Evolutionary conservation across 2,888 invertebrate genomes (phyloP), one percentile per base, ranked within the genome.

Genomic region (Dolichopus griseipennis): DNA sequence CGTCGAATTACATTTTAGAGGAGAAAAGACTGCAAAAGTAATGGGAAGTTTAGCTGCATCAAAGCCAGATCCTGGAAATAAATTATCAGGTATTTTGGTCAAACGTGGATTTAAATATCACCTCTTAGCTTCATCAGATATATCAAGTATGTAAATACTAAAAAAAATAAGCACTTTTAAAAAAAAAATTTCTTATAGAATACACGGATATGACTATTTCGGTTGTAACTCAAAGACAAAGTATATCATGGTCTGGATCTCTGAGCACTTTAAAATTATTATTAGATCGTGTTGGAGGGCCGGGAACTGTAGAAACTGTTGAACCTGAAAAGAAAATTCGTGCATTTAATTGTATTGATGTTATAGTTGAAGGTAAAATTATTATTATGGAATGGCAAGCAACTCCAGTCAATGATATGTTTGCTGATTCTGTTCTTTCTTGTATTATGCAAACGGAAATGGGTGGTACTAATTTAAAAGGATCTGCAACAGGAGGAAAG

Each of bases 41-140:
- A 97, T 99, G 89, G 99, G 99, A 0, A 86, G 88, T 1, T 82
- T 99, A 71, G 98, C 98, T 0, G 85, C 92, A 75, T 88, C 90
- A 66, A 87, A 88, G 64, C 94, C 97, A 0, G 86, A 86, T 73
- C 87, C 93, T 0, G 92, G 90, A 18, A 87, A 89, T 69, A 85
- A 86, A 70, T 82, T 99, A 6, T 94, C 97, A 8, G 99, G 99
- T 0, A 90, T 99, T 69, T 84, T 99, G 63, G 95, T 99, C 2
- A 97, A 97, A 81, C 85, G 97, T 68, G 98, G 99, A 82, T 99
- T 99, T 79, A 97, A 96, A 82, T 99, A 98, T 79, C 97, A 98
- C 79, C 87, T 99, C 68, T 83, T 99, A 72, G 90, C 93, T 3
- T 92, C 98, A 0, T 85, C 87, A 5, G 99, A 99, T 82, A 84